phyloP scores from a whole-genome alignment of 2,113 vertebrate species.

The Calonectris borealis region DNA sequence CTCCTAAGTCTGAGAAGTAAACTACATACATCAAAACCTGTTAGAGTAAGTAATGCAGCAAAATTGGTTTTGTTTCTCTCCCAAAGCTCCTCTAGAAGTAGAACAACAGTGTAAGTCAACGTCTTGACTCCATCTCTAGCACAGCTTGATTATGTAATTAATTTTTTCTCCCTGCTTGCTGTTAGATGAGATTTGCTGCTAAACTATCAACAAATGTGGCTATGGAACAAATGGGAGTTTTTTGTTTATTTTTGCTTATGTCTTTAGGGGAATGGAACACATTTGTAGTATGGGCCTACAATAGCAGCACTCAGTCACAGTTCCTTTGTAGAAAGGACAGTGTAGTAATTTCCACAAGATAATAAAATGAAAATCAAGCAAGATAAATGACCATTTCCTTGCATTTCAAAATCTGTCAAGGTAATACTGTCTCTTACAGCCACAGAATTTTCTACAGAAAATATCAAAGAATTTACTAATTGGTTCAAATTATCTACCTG shows the following conservation, averaged over 20 bases:
- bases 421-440: background rate
- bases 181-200: background rate
- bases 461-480: background rate
- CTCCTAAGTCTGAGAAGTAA: background rate
- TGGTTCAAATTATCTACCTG: background rate
- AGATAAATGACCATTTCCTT: background rate
- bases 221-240: background rate
- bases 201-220: background rate
- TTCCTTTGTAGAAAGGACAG: background rate
- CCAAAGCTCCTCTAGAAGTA: background rate
- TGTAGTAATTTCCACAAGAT: background rate
- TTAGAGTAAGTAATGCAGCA: background rate
- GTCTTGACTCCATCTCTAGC: background rate
- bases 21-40: background rate
- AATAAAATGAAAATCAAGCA: background rate
- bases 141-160: background rate
- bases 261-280: background rate
- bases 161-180: background rate
- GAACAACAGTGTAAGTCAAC: background rate
- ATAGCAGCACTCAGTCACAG: background rate
- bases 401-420: background rate
- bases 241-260: background rate
- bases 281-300: background rate
- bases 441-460: background rate
- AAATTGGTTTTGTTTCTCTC: background rate